Conservation (phyloP, 1,140 invertebrate genomes). For the Chironomus tepperi region DNA sequence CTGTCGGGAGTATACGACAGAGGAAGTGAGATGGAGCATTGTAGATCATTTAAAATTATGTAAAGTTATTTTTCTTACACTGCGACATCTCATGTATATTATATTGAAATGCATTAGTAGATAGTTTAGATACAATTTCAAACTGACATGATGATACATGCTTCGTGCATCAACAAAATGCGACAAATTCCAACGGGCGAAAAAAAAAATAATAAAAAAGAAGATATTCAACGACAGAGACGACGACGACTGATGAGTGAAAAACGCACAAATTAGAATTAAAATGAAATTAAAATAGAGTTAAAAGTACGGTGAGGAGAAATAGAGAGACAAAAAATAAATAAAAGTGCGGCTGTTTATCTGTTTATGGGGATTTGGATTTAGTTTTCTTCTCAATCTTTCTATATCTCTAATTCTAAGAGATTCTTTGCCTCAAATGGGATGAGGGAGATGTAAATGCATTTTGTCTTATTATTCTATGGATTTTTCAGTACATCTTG, state of each 20-base stretch:
- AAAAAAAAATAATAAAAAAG: not conserved
- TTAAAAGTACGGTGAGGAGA: not conserved
- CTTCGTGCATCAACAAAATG: conserved; percentile 12
- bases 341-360: not conserved
- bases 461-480: too few species aligned
- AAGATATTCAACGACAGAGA: not conserved
- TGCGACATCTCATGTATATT: too few species aligned
- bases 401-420: too few species aligned
- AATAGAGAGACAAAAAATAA: too few species aligned
- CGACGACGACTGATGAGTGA: not conserved
- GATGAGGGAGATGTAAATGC: too few species aligned
- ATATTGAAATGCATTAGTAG: not conserved
- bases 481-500: too few species aligned
- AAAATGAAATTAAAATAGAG: conserved; percentile 15
- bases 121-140: not conserved
- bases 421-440: too few species aligned
- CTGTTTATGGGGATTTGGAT: conserved; percentile 7
- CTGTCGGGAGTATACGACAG: too few species aligned
- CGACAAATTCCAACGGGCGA: not conserved
- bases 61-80: not conserved
- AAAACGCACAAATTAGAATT: conserved; percentile 2
- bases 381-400: not conserved
- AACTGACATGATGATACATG: not conserved
- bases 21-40: not conserved
- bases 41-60: too few species aligned